These are phyloP conservation scores for Manis javanica DNA, from an alignment of 2,797 vertebrate species.

Conservation along the genomic window DNA sequence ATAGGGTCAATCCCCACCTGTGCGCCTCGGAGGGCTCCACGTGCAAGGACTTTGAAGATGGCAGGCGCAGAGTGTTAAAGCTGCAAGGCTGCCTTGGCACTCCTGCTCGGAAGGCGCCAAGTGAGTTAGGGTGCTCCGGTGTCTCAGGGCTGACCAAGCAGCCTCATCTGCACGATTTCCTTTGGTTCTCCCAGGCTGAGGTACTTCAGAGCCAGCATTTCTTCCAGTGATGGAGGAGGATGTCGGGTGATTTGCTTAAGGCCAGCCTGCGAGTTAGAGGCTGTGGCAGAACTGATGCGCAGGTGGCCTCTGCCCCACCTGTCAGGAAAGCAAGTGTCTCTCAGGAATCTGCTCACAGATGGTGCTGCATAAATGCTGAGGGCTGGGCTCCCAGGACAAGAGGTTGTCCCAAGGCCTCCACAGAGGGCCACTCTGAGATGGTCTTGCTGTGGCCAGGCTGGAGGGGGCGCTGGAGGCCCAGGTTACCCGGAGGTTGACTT, in stretches of 20 bases:
- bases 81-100: not conserved
- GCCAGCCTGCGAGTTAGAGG: not conserved
- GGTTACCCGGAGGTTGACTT: not conserved
- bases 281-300: not conserved
- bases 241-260: not conserved
- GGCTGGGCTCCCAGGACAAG: not conserved
- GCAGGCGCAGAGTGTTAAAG: not conserved
- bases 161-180: not conserved
- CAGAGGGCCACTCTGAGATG: not conserved
- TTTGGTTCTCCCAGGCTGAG: not conserved
- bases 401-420: not conserved
- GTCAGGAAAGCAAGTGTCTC: not conserved
- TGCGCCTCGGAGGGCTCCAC: not conserved
- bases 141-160: fast-evolving
- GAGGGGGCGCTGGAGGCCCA: conserved; percentile 61
- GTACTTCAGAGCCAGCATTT: not conserved
- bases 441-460: conserved; percentile 27
- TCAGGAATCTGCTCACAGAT: not conserved
- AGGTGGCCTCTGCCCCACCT: no score
- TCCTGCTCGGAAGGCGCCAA: not conserved
- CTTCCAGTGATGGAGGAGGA: not conserved
- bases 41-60: not conserved
- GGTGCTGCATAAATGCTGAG: not conserved
- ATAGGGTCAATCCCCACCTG: not conserved
- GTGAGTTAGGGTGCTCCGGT: not conserved